These are phyloP conservation scores for Eupithecia insigniata DNA, from an alignment of 2,888 invertebrate species.

Conservation along the genomic window DNA sequence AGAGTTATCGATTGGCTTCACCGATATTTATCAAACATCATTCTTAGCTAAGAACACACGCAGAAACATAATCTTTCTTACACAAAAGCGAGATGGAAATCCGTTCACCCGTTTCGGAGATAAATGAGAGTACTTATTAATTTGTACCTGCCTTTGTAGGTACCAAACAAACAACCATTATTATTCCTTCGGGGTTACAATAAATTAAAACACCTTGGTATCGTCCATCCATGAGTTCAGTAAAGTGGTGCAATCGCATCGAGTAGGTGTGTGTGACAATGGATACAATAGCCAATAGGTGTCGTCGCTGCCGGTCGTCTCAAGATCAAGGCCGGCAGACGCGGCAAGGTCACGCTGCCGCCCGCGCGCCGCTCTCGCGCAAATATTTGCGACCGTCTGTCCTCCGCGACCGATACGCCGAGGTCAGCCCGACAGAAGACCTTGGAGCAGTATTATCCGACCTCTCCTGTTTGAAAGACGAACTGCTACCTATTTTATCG, in stretches of 20 bases:
- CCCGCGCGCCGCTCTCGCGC: slow-evolving; percentile 66
- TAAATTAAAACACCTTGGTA: not conserved
- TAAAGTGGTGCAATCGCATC: slow-evolving; percentile 26
- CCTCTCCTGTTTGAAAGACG: slow-evolving; percentile 75
- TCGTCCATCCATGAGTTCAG: not conserved
- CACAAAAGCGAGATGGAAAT: not conserved
- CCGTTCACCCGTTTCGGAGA: not conserved
- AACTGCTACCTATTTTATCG: slow-evolving; percentile 61
- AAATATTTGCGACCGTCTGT: slow-evolving; percentile 83
- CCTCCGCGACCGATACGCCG: slow-evolving; percentile 84
- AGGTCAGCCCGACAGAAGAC: slow-evolving; percentile 81
- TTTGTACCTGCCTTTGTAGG: too few relatives aligned
- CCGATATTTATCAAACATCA: not conserved
- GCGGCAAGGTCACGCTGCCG: slow-evolving; percentile 74
- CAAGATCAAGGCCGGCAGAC: slow-evolving; percentile 84
- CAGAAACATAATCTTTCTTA: not conserved
- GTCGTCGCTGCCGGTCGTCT: slow-evolving; percentile 78
- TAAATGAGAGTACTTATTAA: not conserved
- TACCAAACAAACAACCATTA: not conserved
- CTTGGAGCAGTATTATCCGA: slow-evolving; percentile 81
- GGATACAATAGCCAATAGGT: slow-evolving; percentile 63
- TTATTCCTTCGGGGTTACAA: not conserved
- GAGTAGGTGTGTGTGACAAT: slow-evolving; percentile 30
- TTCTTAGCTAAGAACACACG: not conserved
- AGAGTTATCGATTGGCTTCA: not conserved